Evolutionary conservation across 1,140 invertebrate genomes (phyloP).

Genomic region (Oncopeltus fasciatus): DNA sequence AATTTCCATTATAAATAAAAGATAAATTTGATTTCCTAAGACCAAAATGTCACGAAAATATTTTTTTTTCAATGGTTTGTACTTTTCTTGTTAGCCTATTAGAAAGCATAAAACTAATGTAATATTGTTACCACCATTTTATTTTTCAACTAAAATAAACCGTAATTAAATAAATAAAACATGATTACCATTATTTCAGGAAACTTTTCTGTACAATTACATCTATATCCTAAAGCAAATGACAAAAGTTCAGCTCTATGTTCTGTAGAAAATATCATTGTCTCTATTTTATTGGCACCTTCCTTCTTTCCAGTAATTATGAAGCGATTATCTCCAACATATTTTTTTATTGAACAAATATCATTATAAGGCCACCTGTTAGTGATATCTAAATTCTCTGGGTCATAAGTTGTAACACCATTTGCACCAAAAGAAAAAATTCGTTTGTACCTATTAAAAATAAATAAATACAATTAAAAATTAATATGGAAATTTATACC

Average conservation of each 20-base stretch:
- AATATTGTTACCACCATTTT: no score
- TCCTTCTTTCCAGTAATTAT: conserved; percentile 77
- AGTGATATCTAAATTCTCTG: conserved; percentile 82
- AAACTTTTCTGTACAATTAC: conserved; percentile 49
- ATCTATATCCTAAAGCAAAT: conserved; percentile 69
- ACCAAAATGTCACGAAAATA: no score
- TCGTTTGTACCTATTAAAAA: conserved; percentile 68
- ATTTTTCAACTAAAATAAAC: no score
- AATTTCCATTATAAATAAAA: no score
- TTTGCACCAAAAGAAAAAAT: conserved; percentile 91
- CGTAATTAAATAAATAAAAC: neutral
- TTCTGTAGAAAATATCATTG: conserved; percentile 95
- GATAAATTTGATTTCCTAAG: no score
- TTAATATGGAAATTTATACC: neutral
- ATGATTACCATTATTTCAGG: neutral
- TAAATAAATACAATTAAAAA: conserved; percentile 14
- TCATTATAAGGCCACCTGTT: conserved; percentile 86
- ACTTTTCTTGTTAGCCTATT: no score
- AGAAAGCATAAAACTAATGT: no score
- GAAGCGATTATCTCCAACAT: conserved; percentile 51
- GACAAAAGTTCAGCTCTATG: conserved; percentile 82
- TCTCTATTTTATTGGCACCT: conserved; percentile 59
- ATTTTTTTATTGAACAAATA: conserved; percentile 56
- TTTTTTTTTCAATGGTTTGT: no score
- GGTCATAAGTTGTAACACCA: conserved; percentile 95